Base-by-base conservation (phyloP, 2,888 invertebrate species). In the Drosophila meridionalis region DNA sequence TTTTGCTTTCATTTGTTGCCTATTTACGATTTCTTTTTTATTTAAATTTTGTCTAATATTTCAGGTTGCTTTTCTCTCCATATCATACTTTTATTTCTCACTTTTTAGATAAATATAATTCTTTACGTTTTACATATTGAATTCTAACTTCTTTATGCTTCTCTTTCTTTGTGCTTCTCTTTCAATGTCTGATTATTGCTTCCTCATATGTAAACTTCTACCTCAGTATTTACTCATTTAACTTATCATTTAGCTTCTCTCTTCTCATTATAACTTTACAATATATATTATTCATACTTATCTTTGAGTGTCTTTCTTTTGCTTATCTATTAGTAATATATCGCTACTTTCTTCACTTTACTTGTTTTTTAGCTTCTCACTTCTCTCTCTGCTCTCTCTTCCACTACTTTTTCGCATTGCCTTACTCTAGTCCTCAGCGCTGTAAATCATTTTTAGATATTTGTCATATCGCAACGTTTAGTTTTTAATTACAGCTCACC, bases 401-500 rank as follows among this genome's bases (percentile, higher is more conserved):
- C 1, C 12, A 12, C 12, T 2, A 26, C 26, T 47, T 5, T 4
- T 6, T 45, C 5, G 20, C n/a, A 43, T 43, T 9, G 9, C 20
- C 11, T 42, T 8, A 4, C 8, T 11, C 11, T 45, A 1, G 20
- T 26, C 9, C 26, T 20, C 1, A 20, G 20, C 20, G 20, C 20
- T 20, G 20, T 43, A 9, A 9, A 45, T 26, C 0, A 11, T 11
- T 5, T 42, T 20, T 20, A 20, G 26, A 28, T 20, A 11, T n/a
- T 8, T 32, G n/a, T 3, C 40, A 28, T 7, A 14, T 55, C 8
- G 53, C 53, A 55, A 28, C 38, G 9, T 12, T 55, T 28, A 40
- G 43, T 52, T 59, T 62, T 59, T 58, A 71, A 66, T 66, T 57
- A 71, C 60, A 59, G 66, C 5, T 47, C n/a, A 28, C 57, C 68